Evolutionary conservation across 2,888 invertebrate genomes (phyloP).

Genomic region (Sycophila texana): DNA sequence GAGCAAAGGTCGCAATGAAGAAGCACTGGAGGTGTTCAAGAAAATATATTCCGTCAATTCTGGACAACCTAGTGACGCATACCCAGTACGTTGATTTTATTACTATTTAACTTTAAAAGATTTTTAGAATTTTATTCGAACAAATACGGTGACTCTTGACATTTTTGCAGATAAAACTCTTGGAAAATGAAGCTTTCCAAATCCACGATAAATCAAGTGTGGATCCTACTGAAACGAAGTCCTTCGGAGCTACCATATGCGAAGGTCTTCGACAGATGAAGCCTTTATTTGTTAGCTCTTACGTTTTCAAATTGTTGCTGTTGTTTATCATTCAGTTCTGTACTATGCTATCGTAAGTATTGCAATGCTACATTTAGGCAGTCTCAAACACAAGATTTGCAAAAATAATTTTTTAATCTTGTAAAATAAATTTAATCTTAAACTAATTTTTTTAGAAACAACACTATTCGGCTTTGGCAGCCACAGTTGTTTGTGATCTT

Average conservation of each 20-base stretch:
- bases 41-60: slow-evolving; percentile 83
- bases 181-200: slow-evolving; percentile 13
- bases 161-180: slow-evolving; percentile 74
- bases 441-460: slow-evolving; percentile 78
- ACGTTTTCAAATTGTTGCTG: slow-evolving; percentile 78
- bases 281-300: slow-evolving; percentile 81
- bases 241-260: slow-evolving; percentile 1
- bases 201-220: not conserved
- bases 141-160: not conserved
- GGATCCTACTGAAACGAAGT: not conserved
- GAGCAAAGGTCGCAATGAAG: slow-evolving; percentile 81
- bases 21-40: slow-evolving; percentile 81
- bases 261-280: slow-evolving; percentile 81
- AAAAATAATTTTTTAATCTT: not conserved
- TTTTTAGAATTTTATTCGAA: not conserved
- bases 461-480: slow-evolving; percentile 90
- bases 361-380: no score
- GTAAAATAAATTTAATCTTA: no score
- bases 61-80: slow-evolving; percentile 79
- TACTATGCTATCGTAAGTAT: slow-evolving; percentile 24
- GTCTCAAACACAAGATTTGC: no score
- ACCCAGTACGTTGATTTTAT: slow-evolving; percentile 79
- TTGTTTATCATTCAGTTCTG: slow-evolving; percentile 78
- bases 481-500: slow-evolving; percentile 86
- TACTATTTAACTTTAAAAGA: not conserved